phyloP scores from a whole-genome alignment of 1,140 invertebrate species.

The Drosophila jambulina region DNA sequence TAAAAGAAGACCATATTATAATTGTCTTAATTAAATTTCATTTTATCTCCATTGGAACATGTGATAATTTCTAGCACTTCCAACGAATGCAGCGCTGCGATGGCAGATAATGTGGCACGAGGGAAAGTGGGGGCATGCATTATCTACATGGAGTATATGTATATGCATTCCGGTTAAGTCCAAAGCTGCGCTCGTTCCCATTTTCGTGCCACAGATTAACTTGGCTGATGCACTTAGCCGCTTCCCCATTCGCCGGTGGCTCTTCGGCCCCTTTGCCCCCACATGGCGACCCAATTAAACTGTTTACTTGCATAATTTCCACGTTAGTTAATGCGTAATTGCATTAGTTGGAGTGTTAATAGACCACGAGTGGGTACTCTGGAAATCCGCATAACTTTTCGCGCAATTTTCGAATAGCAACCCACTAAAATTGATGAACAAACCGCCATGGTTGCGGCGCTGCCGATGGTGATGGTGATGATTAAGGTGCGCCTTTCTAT shows the following conservation, averaged over 20 bases:
- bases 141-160: constrained; percentile 5
- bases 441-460: constrained; percentile 48
- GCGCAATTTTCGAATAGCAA: constrained; percentile 71
- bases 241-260: constrained; percentile 18
- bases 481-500: constrained; percentile 67
- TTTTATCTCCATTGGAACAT: background rate
- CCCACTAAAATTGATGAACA: constrained; percentile 67
- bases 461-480: constrained; percentile 24
- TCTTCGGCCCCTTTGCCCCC: background rate
- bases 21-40: background rate
- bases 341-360: constrained; percentile 59
- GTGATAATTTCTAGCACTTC: constrained; percentile 13
- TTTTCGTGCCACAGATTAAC: constrained; percentile 39
- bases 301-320: constrained; percentile 82
- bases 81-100: constrained; percentile 1
- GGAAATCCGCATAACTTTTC: constrained; percentile 64
- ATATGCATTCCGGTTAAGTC: constrained; percentile 19
- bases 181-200: constrained; percentile 29
- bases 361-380: constrained; percentile 32
- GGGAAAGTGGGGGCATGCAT: constrained; percentile 6
- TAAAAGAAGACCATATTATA: background rate
- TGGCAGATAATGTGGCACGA: constrained; percentile 7
- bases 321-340: constrained; percentile 73
- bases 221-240: constrained; percentile 28
- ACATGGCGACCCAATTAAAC: constrained; percentile 75